phyloP scores from a whole-genome alignment of 2,888 invertebrate species.

The Epicampocera succincta region DNA sequence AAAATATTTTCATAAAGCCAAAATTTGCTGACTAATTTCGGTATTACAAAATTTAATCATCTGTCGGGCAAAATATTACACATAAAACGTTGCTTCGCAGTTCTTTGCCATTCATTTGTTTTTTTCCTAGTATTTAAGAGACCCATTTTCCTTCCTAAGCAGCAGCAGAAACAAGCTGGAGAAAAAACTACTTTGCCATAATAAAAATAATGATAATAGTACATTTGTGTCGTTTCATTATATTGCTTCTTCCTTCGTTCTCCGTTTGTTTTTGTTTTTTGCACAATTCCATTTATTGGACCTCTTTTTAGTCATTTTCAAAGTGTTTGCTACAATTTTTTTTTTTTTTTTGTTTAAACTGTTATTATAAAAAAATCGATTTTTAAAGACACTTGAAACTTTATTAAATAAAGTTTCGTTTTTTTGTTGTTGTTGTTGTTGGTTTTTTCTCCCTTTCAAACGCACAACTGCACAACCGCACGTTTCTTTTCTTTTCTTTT shows the following conservation, averaged over 20 bases:
- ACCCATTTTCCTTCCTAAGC: background rate
- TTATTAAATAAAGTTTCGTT: slow-evolving; percentile 57
- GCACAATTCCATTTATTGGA: slow-evolving; percentile 23
- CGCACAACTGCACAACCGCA: background rate
- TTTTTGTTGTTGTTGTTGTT: slow-evolving; percentile 35
- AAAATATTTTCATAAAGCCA: background rate
- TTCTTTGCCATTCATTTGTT: background rate
- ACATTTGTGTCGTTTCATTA: slow-evolving; percentile 37
- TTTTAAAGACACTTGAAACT: slow-evolving; percentile 62
- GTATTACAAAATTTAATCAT: background rate
- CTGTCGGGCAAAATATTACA: slow-evolving; percentile 33
- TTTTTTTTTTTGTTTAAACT: slow-evolving; percentile 14
- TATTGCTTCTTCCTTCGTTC: slow-evolving; percentile 1
- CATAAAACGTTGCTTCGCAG: background rate
- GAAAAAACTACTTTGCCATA: slow-evolving; percentile 39
- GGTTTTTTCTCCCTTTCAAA: slow-evolving; percentile 37
- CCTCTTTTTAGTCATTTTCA: slow-evolving; percentile 10
- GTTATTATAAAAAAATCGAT: slow-evolving; percentile 46
- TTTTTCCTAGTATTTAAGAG: background rate
- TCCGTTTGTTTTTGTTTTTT: background rate
- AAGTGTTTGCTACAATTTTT: slow-evolving; percentile 45
- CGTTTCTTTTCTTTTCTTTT: slow-evolving; percentile 14
- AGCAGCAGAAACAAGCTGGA: background rate
- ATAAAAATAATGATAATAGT: slow-evolving; percentile 34
- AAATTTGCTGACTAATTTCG: background rate